A percentile compares a stretch with the other conserved stretches of the same genome.
Evolutionary conservation across 2,888 invertebrate species (phyloP).

Genomic region (Microctonus aethiopoides): DNA sequence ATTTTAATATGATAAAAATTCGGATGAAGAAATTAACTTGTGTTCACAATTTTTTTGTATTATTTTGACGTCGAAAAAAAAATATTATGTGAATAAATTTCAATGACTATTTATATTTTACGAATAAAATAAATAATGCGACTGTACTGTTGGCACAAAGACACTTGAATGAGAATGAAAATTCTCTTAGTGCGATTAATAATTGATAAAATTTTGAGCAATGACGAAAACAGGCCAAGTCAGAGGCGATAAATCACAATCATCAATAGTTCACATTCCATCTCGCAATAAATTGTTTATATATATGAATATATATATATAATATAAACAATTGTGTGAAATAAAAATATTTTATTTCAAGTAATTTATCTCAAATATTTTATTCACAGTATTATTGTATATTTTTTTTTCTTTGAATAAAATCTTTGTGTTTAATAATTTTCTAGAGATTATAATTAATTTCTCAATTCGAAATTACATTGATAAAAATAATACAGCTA

Average conservation of each 20-base stretch:
- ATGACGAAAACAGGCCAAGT: constrained; percentile 28
- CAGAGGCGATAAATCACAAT: constrained; percentile 34
- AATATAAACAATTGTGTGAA: neutral
- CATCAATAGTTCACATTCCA: constrained; percentile 20
- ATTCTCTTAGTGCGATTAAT: constrained; percentile 9
- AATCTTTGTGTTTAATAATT: no score
- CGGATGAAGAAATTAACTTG: neutral
- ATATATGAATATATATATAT: neutral
- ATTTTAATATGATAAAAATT: neutral
- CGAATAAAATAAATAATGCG: no score
- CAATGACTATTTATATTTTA: no score
- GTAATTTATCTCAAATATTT: no score
- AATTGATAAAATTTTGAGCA: constrained; percentile 20
- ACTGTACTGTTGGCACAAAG: constrained; percentile 34
- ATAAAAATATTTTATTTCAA: neutral
- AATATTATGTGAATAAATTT: neutral
- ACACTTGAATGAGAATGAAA: constrained; percentile 38
- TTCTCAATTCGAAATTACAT: no score
- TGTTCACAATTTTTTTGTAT: neutral
- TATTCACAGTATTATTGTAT: no score
- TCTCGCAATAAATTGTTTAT: neutral
- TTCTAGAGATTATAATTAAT: no score
- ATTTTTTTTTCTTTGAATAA: no score
- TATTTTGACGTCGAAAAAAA: neutral
- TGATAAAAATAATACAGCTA: no score